Evolutionary conservation across 2,797 vertebrate genomes (phyloP), one percentile per base, ranked within the genome.

Genomic region (Diplodus puntazzo): DNA sequence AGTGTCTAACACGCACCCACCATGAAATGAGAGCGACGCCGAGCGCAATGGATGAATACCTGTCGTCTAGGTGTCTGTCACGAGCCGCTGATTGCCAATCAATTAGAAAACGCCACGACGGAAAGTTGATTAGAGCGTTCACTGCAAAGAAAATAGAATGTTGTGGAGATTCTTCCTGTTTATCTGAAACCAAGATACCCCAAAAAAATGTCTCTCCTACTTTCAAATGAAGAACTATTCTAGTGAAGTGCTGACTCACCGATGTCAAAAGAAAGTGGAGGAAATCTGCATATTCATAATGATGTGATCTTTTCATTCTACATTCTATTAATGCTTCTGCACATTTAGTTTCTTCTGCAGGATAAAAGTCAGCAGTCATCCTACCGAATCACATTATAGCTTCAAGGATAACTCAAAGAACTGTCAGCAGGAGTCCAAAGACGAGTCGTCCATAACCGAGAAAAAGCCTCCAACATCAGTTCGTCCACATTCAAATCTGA

Each of bases 21-120:
- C 86, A 79, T 87, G 81, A 91, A 88, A 87, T 87, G 70, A 90
- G 77, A 77, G 83, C 9, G 34, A 30, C 11, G 34, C 48, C 12
- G 42, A 30, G 27, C 64, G 69, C 64, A 25, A 80, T 73, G 52
- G 65, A 82, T 79, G 82, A 79, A 76, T 79, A 85, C 81, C 78
- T 80, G 83, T 80, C 68, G 60, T 50, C 75, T 20, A 59, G 75
- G 73, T 70, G 67, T 82, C 72, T 80, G 83, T 81, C 81, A 83
- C 72, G 18, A 87, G 45, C 18, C 3, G 48, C 64, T 82, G 84
- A 75, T 79, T 80, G 70, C 50, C 67, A 65, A 61, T 79, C 79
- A 81, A 79, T 84, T 73, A 83, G 27, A 77, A 80, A 69, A 71
- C 57, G 59, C 49, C 59, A 14, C 18, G 18, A 73, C 39, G 58